phyloP scores from a whole-genome alignment of 2,888 invertebrate genomes.

The Tinea trinotella region DNA sequence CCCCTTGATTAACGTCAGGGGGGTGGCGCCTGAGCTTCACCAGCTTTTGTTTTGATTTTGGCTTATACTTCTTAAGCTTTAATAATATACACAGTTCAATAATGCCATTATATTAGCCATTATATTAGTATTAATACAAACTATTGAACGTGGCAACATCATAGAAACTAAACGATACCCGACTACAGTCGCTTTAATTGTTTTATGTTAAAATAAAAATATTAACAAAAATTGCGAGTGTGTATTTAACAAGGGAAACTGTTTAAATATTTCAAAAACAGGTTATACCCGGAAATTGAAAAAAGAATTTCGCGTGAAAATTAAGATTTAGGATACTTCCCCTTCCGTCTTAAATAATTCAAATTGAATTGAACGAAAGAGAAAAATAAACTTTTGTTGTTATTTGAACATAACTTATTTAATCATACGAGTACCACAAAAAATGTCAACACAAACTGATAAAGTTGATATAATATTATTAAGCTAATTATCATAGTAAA shows the following conservation, averaged over 20 bases:
- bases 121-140: too few relatives aligned
- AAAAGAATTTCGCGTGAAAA: constrained; percentile 2
- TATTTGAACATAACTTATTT: not conserved
- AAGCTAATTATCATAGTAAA: not conserved
- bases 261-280: constrained; percentile 55
- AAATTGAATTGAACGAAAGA: not conserved
- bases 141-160: too few relatives aligned
- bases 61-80: too few relatives aligned
- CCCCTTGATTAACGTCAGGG: constrained; percentile 28
- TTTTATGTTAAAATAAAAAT: too few relatives aligned
- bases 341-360: not conserved
- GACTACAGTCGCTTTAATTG: too few relatives aligned
- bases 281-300: constrained; percentile 3
- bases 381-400: not conserved
- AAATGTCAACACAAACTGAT: not conserved
- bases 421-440: not conserved
- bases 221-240: too few relatives aligned
- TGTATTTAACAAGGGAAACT: constrained; percentile 51
- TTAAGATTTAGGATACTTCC: constrained; percentile 1
- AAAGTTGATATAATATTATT: constrained; percentile 3
- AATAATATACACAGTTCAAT: too few relatives aligned
- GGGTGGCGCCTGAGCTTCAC: not conserved
- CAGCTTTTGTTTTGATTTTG: not conserved
- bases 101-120: too few relatives aligned
- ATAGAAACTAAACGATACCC: too few relatives aligned